Evolutionary conservation across 2,113 vertebrate species (phyloP), one percentile per base, ranked within the genome.

Genomic region (Barbus barbus): DNA sequence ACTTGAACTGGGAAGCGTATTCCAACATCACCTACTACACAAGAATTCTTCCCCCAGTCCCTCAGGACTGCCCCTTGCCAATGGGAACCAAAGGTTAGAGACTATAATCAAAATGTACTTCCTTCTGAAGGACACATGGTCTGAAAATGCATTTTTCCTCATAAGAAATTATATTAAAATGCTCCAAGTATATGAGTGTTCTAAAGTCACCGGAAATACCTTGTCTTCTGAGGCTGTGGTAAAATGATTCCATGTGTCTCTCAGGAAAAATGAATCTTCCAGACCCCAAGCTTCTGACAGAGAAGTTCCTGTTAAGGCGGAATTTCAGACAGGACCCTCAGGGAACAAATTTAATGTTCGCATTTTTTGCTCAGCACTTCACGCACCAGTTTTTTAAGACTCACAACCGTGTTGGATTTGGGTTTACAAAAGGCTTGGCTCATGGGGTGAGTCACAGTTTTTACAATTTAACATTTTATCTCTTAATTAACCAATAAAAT

Each of bases 371-470:
- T 71, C 98, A 99, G 89, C 98, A 99, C 84, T 99, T 99, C 90
- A 99, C 97, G 0, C 97, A 99, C 88, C 97, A 99, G 93, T 98
- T 99, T 90, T 98, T 99, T 91, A 98, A 96, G 93, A 98, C 96
- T 0, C 93, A 95, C 0, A 95, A 95, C 78, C 92, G 93, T 78
- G 93, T 95, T 93, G 91, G 95, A 0, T 94, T 90, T 0, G 96
- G 95, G 46, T 99, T 98, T 89, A 98, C 97, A 85, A 96, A 96
- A 87, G 97, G 95, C 0, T 90, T 98, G 46, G 96, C 96, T 53
- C 98, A 99, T 0, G 98, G 97, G 91, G 98, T 99, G 89, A 96
- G 96, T 74, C 63, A n/a, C 7, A 60, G 22, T 51, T 46, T 81
- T 76, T 53, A 9, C 13, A 44, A 71, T 41, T 3, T 16, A 20